Conservation (phyloP, 2,113 vertebrate species). For the Archilochus colubris region DNA sequence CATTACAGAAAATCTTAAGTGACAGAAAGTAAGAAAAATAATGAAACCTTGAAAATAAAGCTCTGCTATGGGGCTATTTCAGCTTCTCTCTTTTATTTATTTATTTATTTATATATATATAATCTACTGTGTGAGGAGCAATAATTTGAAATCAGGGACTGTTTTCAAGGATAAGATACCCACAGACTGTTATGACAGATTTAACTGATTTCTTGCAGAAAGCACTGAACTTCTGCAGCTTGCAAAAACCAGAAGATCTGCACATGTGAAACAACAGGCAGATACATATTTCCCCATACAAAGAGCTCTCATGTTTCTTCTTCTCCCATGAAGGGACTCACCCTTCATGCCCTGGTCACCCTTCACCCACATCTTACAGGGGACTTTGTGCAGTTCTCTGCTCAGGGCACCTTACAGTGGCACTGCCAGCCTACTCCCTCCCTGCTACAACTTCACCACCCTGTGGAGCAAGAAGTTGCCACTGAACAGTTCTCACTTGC, state of each 20-base stretch:
- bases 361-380: neutral
- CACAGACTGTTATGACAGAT: neutral
- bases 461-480: neutral
- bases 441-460: fast-evolving
- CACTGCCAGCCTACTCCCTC: neutral
- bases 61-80: neutral
- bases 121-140: fast-evolving
- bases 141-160: neutral
- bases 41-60: neutral
- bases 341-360: fast-evolving
- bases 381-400: neutral
- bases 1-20: neutral
- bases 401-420: fast-evolving
- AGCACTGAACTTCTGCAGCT: fast-evolving
- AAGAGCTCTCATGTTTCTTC: neutral
- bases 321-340: neutral
- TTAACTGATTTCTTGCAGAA: neutral
- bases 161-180: neutral
- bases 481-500: fast-evolving
- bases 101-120: too few relatives aligned
- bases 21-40: neutral
- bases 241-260: neutral
- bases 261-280: neutral
- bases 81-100: neutral
- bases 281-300: fast-evolving